Percentiles rank a stretch among this genome's conserved stretches.
Evolutionary conservation across 2,888 invertebrate species (phyloP).

Genomic region (Pristionchus japonicus): DNA sequence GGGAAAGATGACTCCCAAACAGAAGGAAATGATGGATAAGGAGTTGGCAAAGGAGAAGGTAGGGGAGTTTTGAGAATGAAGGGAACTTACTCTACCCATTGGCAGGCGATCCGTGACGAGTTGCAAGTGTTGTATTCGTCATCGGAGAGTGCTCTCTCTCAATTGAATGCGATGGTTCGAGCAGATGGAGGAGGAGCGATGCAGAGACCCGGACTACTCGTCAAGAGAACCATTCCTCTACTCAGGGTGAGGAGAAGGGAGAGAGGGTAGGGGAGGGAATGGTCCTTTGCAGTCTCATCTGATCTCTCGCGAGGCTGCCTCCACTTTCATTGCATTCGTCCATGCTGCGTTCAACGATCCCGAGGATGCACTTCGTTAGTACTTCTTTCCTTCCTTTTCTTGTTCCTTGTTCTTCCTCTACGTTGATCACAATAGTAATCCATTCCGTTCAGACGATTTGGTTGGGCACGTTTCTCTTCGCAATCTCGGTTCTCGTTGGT

Average conservation of each 20-base stretch:
- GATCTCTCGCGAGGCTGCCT: background rate
- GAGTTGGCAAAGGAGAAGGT: constrained; percentile 88
- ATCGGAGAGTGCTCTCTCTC: constrained; percentile 60
- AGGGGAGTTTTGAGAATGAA: background rate
- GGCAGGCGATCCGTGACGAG: constrained; percentile 81
- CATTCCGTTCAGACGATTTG: constrained; percentile 60
- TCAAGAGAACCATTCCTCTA: constrained; percentile 43
- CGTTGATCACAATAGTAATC: no score
- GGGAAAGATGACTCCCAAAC: constrained; percentile 84
- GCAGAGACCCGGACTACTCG: constrained; percentile 39
- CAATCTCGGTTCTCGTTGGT: constrained; percentile 60
- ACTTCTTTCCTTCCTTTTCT: background rate
- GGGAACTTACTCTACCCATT: background rate
- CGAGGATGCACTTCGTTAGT: constrained; percentile 44
- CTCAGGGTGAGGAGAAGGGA: background rate
- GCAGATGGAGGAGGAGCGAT: constrained; percentile 56
- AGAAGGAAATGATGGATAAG: constrained; percentile 89
- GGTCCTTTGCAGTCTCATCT: constrained; percentile 44
- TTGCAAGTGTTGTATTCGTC: constrained; percentile 78
- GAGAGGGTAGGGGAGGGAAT: background rate
- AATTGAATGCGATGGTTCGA: constrained; percentile 58
- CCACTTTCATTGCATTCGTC: constrained; percentile 39
- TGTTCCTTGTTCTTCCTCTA: no score
- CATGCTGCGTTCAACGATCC: constrained; percentile 47
- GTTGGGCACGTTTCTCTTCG: constrained; percentile 66